Conservation (phyloP, 2,797 vertebrate genomes). For the Sebastes minor region DNA sequence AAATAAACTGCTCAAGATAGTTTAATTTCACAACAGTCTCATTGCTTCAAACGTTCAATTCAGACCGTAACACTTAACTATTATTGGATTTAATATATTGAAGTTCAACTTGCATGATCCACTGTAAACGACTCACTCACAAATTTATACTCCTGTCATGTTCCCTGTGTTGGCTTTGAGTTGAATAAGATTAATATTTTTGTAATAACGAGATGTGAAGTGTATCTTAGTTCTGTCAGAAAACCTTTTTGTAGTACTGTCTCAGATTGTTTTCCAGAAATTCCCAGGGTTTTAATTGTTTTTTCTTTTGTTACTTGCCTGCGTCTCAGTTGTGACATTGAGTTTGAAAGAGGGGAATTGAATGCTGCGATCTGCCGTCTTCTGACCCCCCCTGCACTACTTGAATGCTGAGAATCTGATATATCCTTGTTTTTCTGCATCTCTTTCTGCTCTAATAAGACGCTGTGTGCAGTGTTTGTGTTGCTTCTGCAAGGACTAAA, state of each 20-base stretch:
- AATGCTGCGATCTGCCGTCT: neutral
- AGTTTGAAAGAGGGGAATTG: slow-evolving; percentile 1
- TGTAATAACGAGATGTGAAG: slow-evolving; percentile 64
- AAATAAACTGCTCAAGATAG: slow-evolving; percentile 37
- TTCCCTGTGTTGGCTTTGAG: slow-evolving; percentile 37
- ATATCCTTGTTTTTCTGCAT: slow-evolving; percentile 32
- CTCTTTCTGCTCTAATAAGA: slow-evolving; percentile 37
- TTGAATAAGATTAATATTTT: slow-evolving; percentile 77
- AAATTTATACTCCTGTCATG: slow-evolving; percentile 38
- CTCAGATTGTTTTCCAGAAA: slow-evolving; percentile 45
- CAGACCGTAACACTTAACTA: neutral
- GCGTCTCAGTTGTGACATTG: slow-evolving; percentile 24
- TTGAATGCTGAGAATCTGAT: slow-evolving; percentile 43
- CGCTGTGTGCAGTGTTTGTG: slow-evolving; percentile 61
- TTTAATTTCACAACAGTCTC: slow-evolving; percentile 23
- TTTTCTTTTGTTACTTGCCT: slow-evolving; percentile 13
- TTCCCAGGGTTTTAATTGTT: slow-evolving; percentile 34
- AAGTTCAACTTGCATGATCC: slow-evolving; percentile 55
- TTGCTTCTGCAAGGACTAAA: slow-evolving; percentile 45
- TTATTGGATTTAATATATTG: slow-evolving; percentile 23
- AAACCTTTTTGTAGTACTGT: slow-evolving; percentile 57
- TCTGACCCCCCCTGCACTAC: slow-evolving; percentile 17
- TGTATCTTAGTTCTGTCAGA: slow-evolving; percentile 60
- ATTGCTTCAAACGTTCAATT: neutral
- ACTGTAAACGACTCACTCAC: slow-evolving; percentile 33